Conservation (phyloP, 2,888 invertebrate species). For the Calliphora vomitoria region DNA sequence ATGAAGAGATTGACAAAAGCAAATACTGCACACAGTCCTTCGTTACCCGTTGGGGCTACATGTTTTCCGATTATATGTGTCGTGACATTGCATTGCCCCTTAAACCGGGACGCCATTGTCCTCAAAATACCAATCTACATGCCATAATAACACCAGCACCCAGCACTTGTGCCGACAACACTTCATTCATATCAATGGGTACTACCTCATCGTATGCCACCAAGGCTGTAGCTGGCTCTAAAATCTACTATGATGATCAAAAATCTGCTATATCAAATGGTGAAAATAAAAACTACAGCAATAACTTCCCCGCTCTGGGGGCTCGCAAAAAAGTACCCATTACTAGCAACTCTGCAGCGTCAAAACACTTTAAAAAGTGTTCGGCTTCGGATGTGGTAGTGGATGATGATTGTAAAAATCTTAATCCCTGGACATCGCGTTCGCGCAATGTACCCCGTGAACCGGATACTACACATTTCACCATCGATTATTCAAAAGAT, state of each 20-base stretch:
- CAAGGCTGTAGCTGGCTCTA: constrained; percentile 75
- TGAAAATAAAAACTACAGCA: constrained; percentile 38
- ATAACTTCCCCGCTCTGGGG: constrained; percentile 69
- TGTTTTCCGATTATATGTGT: constrained; percentile 85
- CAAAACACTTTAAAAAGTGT: constrained; percentile 11
- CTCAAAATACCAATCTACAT: constrained; percentile 75
- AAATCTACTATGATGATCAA: constrained; percentile 76
- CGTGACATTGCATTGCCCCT: constrained; percentile 83
- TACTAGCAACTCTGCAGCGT: background rate
- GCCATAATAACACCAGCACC: constrained; percentile 74
- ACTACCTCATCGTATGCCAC: constrained; percentile 75
- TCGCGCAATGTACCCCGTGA: constrained; percentile 75
- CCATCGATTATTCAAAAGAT: constrained; percentile 70
- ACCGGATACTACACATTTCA: constrained; percentile 76
- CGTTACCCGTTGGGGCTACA: constrained; percentile 84
- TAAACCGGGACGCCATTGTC: constrained; percentile 84
- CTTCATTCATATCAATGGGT: constrained; percentile 74
- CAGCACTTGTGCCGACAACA: constrained; percentile 66
- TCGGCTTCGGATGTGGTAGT: constrained; percentile 31
- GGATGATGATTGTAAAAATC: constrained; percentile 62
- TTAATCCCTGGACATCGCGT: constrained; percentile 77
- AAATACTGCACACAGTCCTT: constrained; percentile 84
- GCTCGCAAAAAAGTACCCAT: constrained; percentile 48
- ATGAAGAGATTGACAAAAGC: constrained; percentile 82
- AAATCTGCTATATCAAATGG: constrained; percentile 69